Percentiles rank a stretch among this genome's conserved stretches.
Conservation (phyloP, 2,888 invertebrate genomes). For the Drosophila leonis region DNA sequence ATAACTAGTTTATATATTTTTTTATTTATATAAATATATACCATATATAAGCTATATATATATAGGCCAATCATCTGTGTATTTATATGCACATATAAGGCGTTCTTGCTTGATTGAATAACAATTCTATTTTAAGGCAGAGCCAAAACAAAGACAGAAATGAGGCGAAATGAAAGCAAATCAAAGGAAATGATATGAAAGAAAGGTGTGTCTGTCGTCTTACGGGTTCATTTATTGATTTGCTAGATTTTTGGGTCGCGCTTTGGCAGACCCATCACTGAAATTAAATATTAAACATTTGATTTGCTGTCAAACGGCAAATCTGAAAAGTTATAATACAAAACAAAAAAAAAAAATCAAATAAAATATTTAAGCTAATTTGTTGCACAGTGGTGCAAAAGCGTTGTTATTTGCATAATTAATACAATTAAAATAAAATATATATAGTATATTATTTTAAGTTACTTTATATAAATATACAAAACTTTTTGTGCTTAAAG, state of each 20-base stretch:
- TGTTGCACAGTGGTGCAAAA: conserved; percentile 36
- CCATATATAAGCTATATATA: neutral
- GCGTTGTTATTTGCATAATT: neutral
- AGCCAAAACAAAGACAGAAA: conserved; percentile 39
- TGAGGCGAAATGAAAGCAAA: conserved; percentile 4
- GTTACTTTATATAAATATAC: too few relatives aligned
- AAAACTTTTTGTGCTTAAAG: too few relatives aligned
- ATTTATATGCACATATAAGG: conserved; percentile 3
- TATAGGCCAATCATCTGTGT: conserved; percentile 10
- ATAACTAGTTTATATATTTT: conserved; percentile 11
- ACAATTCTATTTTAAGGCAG: conserved; percentile 45
- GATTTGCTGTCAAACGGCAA: conserved; percentile 37
- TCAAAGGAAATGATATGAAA: conserved; percentile 31
- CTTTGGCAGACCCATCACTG: conserved; percentile 57
- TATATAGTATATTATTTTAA: neutral
- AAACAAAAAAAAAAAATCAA: neutral
- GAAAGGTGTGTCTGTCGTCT: too few relatives aligned
- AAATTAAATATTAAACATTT: conserved; percentile 68
- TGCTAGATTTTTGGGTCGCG: conserved; percentile 15
- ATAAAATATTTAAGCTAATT: conserved; percentile 19
- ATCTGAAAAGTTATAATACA: conserved; percentile 35
- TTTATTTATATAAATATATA: neutral
- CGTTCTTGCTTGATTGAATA: conserved; percentile 24
- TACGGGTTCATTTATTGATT: conserved; percentile 46
- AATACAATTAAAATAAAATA: too few relatives aligned